phyloP scores from a whole-genome alignment of 2,113 vertebrate genomes.

The Lynx canadensis region DNA sequence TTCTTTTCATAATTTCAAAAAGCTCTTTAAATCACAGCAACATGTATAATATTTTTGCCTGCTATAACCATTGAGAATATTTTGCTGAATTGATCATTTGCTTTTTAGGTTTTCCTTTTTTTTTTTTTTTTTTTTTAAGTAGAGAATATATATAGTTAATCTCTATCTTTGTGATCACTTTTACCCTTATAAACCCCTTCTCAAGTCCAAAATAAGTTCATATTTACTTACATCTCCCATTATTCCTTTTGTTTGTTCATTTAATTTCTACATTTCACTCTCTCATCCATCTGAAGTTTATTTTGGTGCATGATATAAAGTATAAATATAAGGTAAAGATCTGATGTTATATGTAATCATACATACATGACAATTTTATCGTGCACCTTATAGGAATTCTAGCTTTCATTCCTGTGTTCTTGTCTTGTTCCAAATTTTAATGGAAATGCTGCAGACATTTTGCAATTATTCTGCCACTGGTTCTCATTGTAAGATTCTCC shows the following conservation, averaged over 20 bases:
- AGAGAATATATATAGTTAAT: background rate
- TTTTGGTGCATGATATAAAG: background rate
- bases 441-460: background rate
- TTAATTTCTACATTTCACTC: background rate
- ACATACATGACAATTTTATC: background rate
- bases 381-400: background rate
- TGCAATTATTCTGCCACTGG: background rate
- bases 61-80: background rate
- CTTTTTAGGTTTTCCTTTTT: background rate
- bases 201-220: background rate
- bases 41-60: background rate
- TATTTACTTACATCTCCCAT: background rate
- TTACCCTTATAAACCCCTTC: background rate
- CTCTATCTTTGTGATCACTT: background rate
- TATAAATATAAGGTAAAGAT: background rate
- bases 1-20: background rate
- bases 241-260: background rate
- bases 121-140: background rate
- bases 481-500: background rate
- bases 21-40: background rate
- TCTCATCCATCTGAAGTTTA: slow-evolving; percentile 19
- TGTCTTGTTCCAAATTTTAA: background rate
- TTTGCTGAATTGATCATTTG: background rate
- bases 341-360: background rate
- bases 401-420: slow-evolving; percentile 25